Conservation (phyloP, 2,113 vertebrate genomes). For the Syngnathoides biaculeatus region DNA sequence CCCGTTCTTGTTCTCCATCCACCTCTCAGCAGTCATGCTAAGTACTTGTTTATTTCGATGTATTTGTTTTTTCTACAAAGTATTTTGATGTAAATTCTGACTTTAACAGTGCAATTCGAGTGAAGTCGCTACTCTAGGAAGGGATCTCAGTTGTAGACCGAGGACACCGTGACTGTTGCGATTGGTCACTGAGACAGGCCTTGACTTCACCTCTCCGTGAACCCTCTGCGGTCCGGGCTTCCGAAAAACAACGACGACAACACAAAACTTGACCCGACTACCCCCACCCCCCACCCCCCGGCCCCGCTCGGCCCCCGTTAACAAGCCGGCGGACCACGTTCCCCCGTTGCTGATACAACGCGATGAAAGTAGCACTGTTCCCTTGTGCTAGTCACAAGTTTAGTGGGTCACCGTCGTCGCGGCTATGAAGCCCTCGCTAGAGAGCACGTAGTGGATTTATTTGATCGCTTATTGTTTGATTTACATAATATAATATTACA, state of each 20-base stretch:
- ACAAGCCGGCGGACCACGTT: constrained; percentile 68
- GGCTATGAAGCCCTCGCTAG: background rate
- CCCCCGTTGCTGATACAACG: constrained; percentile 58
- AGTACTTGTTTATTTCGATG: too few species aligned
- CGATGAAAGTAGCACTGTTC: constrained; percentile 72
- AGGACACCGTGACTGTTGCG: too few species aligned
- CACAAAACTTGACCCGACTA: constrained; percentile 35
- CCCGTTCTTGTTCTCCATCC: too few species aligned
- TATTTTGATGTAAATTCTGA: too few species aligned
- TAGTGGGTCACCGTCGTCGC: constrained; percentile 77
- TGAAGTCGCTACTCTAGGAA: too few species aligned
- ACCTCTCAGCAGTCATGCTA: too few species aligned
- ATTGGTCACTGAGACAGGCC: constrained; percentile 1
- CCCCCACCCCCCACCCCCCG: constrained; percentile 35
- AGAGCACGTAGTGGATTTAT: background rate
- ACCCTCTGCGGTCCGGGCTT: constrained; percentile 52
- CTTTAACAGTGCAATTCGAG: too few species aligned
- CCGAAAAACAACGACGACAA: constrained; percentile 53
- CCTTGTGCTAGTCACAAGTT: constrained; percentile 71
- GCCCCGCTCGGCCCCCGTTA: constrained; percentile 48
- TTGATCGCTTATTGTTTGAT: too few species aligned
- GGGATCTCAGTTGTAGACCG: too few species aligned
- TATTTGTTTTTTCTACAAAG: too few species aligned
- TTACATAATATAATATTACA: too few species aligned
- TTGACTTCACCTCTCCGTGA: constrained; percentile 71